Base-by-base conservation (phyloP, 2,113 vertebrate species). In the Zapus hudsonius region DNA sequence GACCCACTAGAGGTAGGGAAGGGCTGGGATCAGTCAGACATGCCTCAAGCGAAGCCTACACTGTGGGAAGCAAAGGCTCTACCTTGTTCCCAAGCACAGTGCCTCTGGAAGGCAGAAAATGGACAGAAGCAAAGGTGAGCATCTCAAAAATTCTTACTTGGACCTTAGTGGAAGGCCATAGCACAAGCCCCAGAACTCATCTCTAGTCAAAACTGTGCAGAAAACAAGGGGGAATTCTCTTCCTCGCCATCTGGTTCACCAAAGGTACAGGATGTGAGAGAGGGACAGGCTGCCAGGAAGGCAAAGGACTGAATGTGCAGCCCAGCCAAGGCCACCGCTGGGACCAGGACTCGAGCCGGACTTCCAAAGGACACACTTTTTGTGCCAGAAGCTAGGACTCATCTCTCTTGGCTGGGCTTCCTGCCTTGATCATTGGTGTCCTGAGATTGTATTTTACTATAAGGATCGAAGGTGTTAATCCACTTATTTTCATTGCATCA, bases 381-480 rank as follows among this genome's bases (percentile, higher is more conserved):
- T 16, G 36, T 76, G 73, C 13, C 38, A 82, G 4, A 40, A 63
- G 40, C 42, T 22, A 75, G 57, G 55, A n/a, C 10, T 89, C 70
- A 31, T 3, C 47, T 64, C 85, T 95, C 33, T 61, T 64, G 75
- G 70, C 89, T 89, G 91, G 76, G 78, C 90, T 59, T 63, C 79
- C 40, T 47, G 11, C 17, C 84, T 42, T 63, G 16, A 25, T 31
- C 31, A 33, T 0, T 27, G 57, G 36, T 75, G 29, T 0, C 67
- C 5, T 2, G 61, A 69, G 36, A 90, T 85, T 19, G 29, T 67
- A 33, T 59, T 67, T 94, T 91, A 84, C 36, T n/a, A 23, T 38
- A 84, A 82, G 78, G 44, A 82, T 64, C 95, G 84, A 96, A 93
- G 93, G 94, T 97, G 85, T 92, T 96, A 94, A 80, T 78, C 44